Percentiles rank a stretch among this genome's conserved stretches.
Conservation (phyloP, 2,797 vertebrate genomes). For the Austrolebias charrua region DNA sequence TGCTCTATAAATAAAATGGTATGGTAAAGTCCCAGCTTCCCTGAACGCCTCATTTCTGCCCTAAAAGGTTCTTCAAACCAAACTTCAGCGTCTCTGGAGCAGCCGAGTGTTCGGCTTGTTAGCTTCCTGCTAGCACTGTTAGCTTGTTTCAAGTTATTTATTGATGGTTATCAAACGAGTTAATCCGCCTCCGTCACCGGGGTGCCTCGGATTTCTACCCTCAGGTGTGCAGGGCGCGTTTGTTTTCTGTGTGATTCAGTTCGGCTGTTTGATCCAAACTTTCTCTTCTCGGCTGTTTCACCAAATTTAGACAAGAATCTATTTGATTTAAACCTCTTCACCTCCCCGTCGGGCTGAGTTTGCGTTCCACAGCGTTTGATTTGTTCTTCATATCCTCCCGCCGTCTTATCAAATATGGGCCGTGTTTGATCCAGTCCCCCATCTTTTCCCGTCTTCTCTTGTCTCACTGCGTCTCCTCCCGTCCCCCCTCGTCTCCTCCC, state of each 20-base stretch:
- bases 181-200: neutral
- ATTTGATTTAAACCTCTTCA: slow-evolving; percentile 41
- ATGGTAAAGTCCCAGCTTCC: no score
- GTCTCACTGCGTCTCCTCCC: no score
- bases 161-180: neutral
- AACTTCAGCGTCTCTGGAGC: no score
- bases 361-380: slow-evolving; percentile 27
- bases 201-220: slow-evolving; percentile 1
- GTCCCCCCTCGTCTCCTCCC: slow-evolving; percentile 22
- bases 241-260: slow-evolving; percentile 15
- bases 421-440: slow-evolving; percentile 28
- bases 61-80: no score
- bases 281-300: slow-evolving; percentile 30
- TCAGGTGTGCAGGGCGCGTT: slow-evolving; percentile 15
- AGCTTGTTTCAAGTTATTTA: neutral
- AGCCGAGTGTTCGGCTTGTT: neutral
- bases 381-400: slow-evolving; percentile 30
- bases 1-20: no score
- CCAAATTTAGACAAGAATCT: slow-evolving; percentile 37
- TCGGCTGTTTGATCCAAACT: slow-evolving; percentile 35
- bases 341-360: slow-evolving; percentile 36
- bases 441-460: neutral
- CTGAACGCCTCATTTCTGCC: no score
- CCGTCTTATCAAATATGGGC: slow-evolving; percentile 32
- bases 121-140: neutral